These are phyloP conservation scores for Thereuonema tuberculata DNA, from an alignment of 1,140 invertebrate species.

Conservation along the genomic window DNA sequence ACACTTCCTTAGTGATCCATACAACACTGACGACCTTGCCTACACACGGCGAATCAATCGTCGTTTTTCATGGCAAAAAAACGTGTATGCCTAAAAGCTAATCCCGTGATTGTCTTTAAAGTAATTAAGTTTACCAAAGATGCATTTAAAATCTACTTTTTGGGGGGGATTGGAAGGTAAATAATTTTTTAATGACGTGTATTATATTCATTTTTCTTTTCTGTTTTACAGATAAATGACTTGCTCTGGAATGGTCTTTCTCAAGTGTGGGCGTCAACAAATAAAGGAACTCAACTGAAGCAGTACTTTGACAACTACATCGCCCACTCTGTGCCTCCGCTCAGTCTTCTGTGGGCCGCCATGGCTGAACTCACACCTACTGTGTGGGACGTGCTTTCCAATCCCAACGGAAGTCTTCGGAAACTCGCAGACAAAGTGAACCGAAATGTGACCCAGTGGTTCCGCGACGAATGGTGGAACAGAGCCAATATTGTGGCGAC, in stretches of 20 bases:
- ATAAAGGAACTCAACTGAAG: background rate
- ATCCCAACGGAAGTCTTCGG: constrained; percentile 46
- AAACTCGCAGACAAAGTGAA: constrained; percentile 53
- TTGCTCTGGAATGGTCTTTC: constrained; percentile 8
- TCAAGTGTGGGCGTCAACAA: constrained; percentile 11
- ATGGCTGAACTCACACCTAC: constrained; percentile 68
- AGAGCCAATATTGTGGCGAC: constrained; percentile 45
- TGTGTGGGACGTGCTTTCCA: constrained; percentile 49
- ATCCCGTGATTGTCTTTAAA: no score
- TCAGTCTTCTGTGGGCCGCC: constrained; percentile 47
- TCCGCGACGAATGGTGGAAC: constrained; percentile 37
- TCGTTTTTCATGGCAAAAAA: no score
- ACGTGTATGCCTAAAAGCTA: no score
- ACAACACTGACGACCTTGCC: no score
- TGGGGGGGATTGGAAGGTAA: no score
- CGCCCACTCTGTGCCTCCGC: constrained; percentile 14
- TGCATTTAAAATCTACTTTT: no score
- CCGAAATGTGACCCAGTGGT: constrained; percentile 37
- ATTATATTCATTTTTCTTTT: no score
- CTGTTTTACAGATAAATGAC: no score
- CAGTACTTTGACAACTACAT: background rate
- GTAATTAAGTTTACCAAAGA: no score
- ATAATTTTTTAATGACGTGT: no score
- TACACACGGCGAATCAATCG: no score
- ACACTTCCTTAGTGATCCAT: no score